Evolutionary conservation across 1,140 invertebrate genomes (phyloP).

Genomic region (Procambarus virginalis): DNA sequence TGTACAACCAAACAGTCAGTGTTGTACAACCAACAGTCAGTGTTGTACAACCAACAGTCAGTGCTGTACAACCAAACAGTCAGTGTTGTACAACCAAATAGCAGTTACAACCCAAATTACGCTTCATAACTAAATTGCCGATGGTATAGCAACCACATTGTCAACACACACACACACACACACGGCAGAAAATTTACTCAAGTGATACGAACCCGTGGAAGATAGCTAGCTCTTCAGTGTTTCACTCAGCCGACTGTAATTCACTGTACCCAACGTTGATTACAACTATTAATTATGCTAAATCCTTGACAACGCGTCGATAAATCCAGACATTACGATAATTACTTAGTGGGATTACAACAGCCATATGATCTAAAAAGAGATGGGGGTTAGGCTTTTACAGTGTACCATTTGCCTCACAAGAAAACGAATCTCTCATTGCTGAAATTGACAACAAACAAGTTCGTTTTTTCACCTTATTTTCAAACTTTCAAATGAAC

Average conservation of each 20-base stretch:
- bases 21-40: too few relatives aligned
- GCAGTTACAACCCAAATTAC: too few relatives aligned
- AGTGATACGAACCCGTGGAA: neutral
- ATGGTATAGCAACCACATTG: too few relatives aligned
- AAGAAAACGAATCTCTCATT: neutral
- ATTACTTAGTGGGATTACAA: constrained; percentile 21
- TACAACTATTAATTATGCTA: constrained; percentile 13
- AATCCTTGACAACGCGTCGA: constrained; percentile 13
- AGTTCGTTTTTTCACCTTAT: too few relatives aligned
- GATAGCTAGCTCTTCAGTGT: neutral
- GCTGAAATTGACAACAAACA: neutral
- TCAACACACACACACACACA: too few relatives aligned
- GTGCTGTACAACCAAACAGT: too few relatives aligned
- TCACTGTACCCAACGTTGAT: constrained; percentile 7
- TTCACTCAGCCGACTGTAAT: neutral
- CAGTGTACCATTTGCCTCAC: neutral
- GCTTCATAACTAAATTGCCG: too few relatives aligned
- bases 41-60: too few relatives aligned
- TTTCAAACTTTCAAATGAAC: too few relatives aligned
- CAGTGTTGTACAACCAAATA: too few relatives aligned
- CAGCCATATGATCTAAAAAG: neutral
- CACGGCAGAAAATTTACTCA: neutral
- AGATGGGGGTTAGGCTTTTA: neutral
- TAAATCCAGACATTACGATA: constrained; percentile 18
- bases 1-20: too few relatives aligned